Percentiles rank a stretch among this genome's conserved stretches.
phyloP scores from a whole-genome alignment of 2,113 vertebrate species.

The Martes martes region DNA sequence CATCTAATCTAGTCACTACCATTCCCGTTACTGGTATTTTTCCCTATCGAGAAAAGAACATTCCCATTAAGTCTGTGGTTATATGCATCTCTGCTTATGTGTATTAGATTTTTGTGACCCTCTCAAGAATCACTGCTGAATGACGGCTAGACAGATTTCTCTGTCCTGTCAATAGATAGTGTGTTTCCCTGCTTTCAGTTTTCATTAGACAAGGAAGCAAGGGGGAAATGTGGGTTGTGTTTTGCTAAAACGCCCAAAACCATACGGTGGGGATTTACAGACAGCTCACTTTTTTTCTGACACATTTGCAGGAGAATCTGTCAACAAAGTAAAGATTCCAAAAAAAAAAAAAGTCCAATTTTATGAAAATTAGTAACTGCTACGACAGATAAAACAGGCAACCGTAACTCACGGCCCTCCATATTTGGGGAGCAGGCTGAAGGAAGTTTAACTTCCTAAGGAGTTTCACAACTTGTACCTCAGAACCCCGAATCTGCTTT shows the following conservation, averaged over 20 bases:
- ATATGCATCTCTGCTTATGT: neutral
- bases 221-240: neutral
- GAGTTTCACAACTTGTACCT: neutral
- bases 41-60: conserved; percentile 83
- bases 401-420: neutral
- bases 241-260: neutral
- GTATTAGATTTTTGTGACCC: conserved; percentile 9
- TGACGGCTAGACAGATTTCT: neutral
- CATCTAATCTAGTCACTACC: conserved; percentile 90
- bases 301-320: neutral
- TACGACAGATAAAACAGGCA: neutral
- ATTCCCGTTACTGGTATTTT: conserved; percentile 89
- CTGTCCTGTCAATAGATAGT: neutral
- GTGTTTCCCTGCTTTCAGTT: neutral
- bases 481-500: neutral
- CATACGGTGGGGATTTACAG: neutral
- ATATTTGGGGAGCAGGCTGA: conserved; percentile 22
- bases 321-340: neutral
- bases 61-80: conserved; percentile 47
- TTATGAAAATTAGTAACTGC: neutral
- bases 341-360: neutral
- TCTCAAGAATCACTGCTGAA: conserved; percentile 17
- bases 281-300: neutral
- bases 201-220: conserved; percentile 25
- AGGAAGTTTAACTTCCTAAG: conserved; percentile 19